Conservation (phyloP, 2,888 invertebrate genomes). For the Magallana nippona region DNA sequence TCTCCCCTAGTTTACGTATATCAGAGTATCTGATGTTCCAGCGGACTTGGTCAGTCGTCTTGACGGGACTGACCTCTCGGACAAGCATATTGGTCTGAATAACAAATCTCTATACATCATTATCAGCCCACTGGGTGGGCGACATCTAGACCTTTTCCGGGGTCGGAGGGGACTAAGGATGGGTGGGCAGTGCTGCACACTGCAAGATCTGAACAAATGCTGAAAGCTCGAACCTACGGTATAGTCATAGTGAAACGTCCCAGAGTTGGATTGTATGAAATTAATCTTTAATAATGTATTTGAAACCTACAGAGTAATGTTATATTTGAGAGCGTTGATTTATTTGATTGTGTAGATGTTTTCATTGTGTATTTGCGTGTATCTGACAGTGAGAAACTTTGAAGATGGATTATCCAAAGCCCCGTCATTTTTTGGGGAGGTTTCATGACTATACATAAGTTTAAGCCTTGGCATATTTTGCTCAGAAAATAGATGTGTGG, state of each 20-base stretch:
- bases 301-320: too few species aligned
- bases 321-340: too few species aligned
- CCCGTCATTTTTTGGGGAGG: neutral
- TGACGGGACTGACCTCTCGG: conserved; percentile 27
- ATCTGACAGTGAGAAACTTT: too few species aligned
- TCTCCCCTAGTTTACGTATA: conserved; percentile 32
- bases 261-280: too few species aligned
- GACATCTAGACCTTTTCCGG: conserved; percentile 39
- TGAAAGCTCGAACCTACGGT: neutral
- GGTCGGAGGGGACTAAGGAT: conserved; percentile 15
- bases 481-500: neutral
- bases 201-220: neutral
- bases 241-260: too few species aligned
- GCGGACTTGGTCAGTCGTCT: conserved; percentile 26
- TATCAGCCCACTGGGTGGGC: conserved; percentile 25
- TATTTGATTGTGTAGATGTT: too few species aligned
- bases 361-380: too few species aligned
- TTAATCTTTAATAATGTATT: too few species aligned
- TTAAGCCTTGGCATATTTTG: neutral
- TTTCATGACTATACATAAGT: too few species aligned
- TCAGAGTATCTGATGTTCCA: conserved; percentile 45
- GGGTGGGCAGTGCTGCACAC: neutral
- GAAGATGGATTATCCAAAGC: too few species aligned
- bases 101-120: conserved; percentile 30
- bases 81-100: conserved; percentile 39